These are phyloP conservation scores for Sinocyclocheilus anshuiensis DNA, from an alignment of 2,113 vertebrate species.

Conservation along the genomic window DNA sequence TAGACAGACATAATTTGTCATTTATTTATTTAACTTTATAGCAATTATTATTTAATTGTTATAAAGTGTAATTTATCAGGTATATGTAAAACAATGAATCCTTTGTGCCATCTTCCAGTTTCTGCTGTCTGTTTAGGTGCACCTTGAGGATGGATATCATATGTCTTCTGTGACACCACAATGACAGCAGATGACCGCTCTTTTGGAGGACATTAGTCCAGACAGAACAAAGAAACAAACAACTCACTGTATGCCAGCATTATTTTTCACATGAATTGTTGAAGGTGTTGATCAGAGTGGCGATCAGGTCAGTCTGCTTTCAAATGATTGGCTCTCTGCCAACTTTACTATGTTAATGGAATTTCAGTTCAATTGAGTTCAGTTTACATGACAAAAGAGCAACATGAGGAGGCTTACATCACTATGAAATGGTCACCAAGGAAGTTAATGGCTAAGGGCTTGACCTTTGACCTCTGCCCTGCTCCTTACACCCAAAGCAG, in stretches of 20 bases:
- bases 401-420: conserved; percentile 12
- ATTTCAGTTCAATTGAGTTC: conserved; percentile 19
- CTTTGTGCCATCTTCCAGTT: not conserved
- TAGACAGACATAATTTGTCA: too few relatives aligned
- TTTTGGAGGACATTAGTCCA: not conserved
- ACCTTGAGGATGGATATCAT: not conserved
- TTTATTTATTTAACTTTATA: too few relatives aligned
- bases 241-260: not conserved
- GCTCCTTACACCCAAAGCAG: conserved; percentile 29
- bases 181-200: not conserved
- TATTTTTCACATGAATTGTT: conserved; percentile 7
- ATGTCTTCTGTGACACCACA: not conserved
- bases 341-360: conserved; percentile 28
- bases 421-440: conserved; percentile 24
- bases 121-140: not conserved
- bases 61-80: too few relatives aligned
- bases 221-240: conserved; percentile 19
- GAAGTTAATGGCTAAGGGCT: conserved; percentile 27
- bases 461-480: conserved; percentile 39
- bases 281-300: conserved; percentile 24
- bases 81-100: not conserved
- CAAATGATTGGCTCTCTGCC: not conserved
- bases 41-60: too few relatives aligned
- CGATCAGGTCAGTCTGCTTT: not conserved
- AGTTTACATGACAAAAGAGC: conserved; percentile 42